Percentiles rank a stretch among this genome's conserved stretches.
Evolutionary conservation across 92 coral and sea anemone species (phyloP).

Genomic region (Zoanthus sansibaricus): DNA sequence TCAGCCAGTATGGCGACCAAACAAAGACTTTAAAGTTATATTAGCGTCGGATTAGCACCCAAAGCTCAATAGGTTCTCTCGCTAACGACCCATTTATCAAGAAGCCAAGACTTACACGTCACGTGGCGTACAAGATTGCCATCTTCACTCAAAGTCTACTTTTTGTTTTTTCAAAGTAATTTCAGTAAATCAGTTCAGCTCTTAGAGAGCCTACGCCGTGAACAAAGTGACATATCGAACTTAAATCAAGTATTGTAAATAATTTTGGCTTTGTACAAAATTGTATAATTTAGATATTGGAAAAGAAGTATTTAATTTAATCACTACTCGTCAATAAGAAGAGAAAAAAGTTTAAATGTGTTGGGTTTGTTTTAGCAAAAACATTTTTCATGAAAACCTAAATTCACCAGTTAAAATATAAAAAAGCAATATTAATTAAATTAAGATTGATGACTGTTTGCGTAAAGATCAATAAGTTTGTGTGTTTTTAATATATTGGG

Average conservation of each 20-base stretch:
- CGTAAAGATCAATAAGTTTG: neutral
- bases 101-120: constrained; percentile 14
- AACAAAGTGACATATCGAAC: neutral
- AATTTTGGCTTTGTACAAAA: constrained; percentile 19
- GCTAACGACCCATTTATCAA: constrained; percentile 6
- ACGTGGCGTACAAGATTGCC: neutral
- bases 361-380: neutral
- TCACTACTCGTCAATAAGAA: neutral
- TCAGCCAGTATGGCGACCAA: constrained; percentile 29
- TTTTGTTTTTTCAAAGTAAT: neutral
- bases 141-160: neutral
- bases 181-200: neutral
- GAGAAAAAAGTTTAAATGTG: neutral
- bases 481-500: neutral
- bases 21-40: neutral
- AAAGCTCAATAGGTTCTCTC: neutral
- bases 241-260: neutral
- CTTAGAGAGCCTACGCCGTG: neutral
- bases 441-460: neutral
- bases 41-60: neutral
- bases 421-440: constrained; percentile 5
- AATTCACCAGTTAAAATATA: neutral
- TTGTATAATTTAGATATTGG: neutral
- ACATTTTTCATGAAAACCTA: neutral
- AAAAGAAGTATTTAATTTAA: neutral